Base-by-base conservation (phyloP, 1,140 invertebrate species). In the Lasioglossum albipes region DNA sequence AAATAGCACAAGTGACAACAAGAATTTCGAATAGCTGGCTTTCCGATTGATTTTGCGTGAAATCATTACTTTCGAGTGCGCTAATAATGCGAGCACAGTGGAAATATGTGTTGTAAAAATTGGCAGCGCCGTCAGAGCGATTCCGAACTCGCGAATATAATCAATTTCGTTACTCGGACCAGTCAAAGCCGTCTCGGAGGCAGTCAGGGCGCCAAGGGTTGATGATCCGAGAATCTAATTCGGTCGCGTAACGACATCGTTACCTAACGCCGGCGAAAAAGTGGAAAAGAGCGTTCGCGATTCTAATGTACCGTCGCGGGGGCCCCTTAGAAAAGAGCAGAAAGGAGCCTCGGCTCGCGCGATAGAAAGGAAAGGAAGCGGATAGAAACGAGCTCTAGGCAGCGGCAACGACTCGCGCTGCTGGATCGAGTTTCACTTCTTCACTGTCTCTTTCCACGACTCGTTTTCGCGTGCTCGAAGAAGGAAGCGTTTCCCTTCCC, bases 361-460 rank as follows among this genome's bases (percentile, higher is more conserved):
- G 57, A 57, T 66, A 65, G 66, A 79, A 79, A 77, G 65, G 71
- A 80, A 88, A 79, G 77, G 75, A 84, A 87, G 67, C 84, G 82
- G 79, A 83, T 79, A 82, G 86, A 87, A 86, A 88, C 83, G 72
- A 61, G 75, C 75, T 87, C 70, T 72, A 74, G 75, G 66, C 31
- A 52, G 62, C 45, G 27, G 27, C 27, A 27, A 27, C 36, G 27
- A 68, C 77, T 72, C n/a, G 72, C 69, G n/a, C 27, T 65, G 65
- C 36, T 65, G 83, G 66, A 88, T 89, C 74, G 75, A 85, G 82
- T 89, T 89, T 90, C 88, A 87, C 82, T 84, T 83, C 69, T 86
- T 83, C 70, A 72, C 71, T 86, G 78, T 83, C 83, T 85, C 85
- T 83, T 83, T 82, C 66, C 77, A 67, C 70, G 68, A 64, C 81